Evolutionary conservation across 2,113 vertebrate species (phyloP), one percentile per base, ranked within the genome.

Genomic region (Pithys albifrons): DNA sequence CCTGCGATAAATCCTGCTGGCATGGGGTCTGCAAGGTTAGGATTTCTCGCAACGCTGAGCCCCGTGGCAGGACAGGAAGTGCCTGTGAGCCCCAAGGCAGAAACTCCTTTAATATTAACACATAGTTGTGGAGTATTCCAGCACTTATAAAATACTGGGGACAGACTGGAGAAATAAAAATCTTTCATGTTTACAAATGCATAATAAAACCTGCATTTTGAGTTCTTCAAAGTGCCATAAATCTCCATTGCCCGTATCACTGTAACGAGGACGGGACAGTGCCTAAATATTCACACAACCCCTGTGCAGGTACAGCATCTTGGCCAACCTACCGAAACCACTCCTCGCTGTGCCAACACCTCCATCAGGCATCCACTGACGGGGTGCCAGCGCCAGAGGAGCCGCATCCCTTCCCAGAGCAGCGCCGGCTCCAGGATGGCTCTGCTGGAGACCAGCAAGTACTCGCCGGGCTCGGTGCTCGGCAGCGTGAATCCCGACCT

Each of bases 401-500:
- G 55, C 41, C 9, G 23, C 2, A 2, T 57, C 28, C 14, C 45
- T 45, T 61, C 46, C 39, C 49, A 51, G 85, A 64, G 95, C 55
- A 61, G 35, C 7, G 1, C 58, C 55, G 35, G n/a, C 12, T 64
- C 51, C 46, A 58, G 29, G 58, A 98, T 98, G 98, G 75, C 77
- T 76, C 93, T 85, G 61, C 85, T 37, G 29, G 95, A 92, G 28
- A 77, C 92, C n/a, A 35, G 76, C 70, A 91, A 93, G 45, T 54
- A 75, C 12, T 9, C 20, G 0, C 39, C 51, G 52, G 91, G 94
- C 22, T 37, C 88, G 0, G 79, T 19, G 58, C 88, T 75, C 2
- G 29, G 74, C n/a, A 16, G 20, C 1, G 67, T 98, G 80, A 97
- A 98, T 57, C 97, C 98, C 0, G 98, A 98, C 94, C 96, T 98